phyloP scores from a whole-genome alignment of 2,797 vertebrate species.

The Helarctos malayanus region DNA sequence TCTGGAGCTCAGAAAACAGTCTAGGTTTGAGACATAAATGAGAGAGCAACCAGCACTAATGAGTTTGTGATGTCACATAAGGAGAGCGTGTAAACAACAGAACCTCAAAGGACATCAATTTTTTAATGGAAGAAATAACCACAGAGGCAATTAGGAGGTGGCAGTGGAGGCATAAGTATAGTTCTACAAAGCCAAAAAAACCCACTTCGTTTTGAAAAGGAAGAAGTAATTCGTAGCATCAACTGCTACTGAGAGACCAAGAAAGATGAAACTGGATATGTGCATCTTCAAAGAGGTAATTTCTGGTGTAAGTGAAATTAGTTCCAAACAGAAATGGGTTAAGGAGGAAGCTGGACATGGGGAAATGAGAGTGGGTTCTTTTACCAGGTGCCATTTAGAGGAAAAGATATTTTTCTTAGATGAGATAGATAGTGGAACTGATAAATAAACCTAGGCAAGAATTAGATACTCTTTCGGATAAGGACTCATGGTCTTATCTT shows the following conservation, averaged over 20 bases:
- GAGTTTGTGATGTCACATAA: not conserved
- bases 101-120: not conserved
- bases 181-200: not conserved
- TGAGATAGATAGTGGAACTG: not conserved
- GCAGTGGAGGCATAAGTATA: not conserved
- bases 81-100: not conserved
- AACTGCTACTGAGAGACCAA: not conserved
- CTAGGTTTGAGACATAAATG: not conserved
- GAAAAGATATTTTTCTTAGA: not conserved
- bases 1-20: not conserved
- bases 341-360: not conserved
- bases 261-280: not conserved
- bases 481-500: not conserved
- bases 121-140: not conserved
- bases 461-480: not conserved
- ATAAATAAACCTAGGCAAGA: not conserved
- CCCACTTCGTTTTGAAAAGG: not conserved
- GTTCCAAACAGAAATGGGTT: not conserved
- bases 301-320: not conserved
- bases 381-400: not conserved
- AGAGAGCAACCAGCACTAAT: not conserved
- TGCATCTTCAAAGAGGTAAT: not conserved
- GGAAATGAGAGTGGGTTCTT: not conserved
- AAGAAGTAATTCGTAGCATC: not conserved
- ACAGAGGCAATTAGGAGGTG: not conserved